These are phyloP conservation scores for Channa striata DNA, from an alignment of 2,797 vertebrate genomes.

Conservation along the genomic window DNA sequence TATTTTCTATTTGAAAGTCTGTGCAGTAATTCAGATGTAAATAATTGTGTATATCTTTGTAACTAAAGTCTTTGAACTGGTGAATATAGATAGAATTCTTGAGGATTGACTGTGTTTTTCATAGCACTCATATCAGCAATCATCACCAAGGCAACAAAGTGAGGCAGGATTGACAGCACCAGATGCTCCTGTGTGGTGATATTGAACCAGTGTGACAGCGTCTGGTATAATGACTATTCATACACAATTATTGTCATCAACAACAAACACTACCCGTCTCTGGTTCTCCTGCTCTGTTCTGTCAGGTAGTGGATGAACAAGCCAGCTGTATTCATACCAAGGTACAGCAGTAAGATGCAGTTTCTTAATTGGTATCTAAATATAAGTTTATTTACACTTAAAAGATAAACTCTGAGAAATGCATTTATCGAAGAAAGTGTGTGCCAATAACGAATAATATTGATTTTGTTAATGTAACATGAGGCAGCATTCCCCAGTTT, in stretches of 20 bases:
- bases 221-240: neutral
- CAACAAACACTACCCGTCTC: slow-evolving; percentile 79
- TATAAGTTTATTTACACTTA: too few relatives aligned
- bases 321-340: slow-evolving; percentile 85
- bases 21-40: neutral
- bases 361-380: too few relatives aligned
- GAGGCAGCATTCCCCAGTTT: neutral
- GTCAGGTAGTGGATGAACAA: slow-evolving; percentile 87
- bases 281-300: slow-evolving; percentile 85
- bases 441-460: too few relatives aligned
- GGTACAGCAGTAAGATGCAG: slow-evolving; percentile 70
- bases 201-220: slow-evolving; percentile 1
- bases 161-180: slow-evolving; percentile 84
- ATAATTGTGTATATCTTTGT: slow-evolving; percentile 12
- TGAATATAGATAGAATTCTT: slow-evolving; percentile 87
- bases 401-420: too few relatives aligned
- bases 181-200: slow-evolving; percentile 77
- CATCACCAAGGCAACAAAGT: slow-evolving; percentile 88
- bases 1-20: neutral
- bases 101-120: slow-evolving; percentile 80
- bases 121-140: slow-evolving; percentile 83
- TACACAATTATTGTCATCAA: neutral
- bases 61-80: slow-evolving; percentile 87
- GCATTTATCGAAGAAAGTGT: too few relatives aligned
- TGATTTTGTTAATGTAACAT: neutral